Evolutionary conservation across 2,888 invertebrate species (phyloP).

Genomic region (Dione juno): DNA sequence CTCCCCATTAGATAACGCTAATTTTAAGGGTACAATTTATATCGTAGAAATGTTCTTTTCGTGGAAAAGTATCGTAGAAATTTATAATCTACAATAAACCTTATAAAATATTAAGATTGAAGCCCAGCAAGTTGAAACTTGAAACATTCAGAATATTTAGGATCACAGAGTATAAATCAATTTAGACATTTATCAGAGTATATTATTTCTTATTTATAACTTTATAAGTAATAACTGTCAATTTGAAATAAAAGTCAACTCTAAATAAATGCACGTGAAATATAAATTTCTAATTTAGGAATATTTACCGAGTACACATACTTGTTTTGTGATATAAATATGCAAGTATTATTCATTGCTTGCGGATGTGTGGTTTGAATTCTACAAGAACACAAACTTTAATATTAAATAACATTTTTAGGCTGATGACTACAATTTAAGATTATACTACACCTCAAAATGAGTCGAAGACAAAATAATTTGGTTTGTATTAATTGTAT

Average conservation of each 20-base stretch:
- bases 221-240: background rate
- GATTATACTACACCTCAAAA: conserved; percentile 22
- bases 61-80: too few species aligned
- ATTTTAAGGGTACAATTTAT: too few species aligned
- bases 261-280: background rate
- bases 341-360: background rate
- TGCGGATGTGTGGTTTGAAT: background rate
- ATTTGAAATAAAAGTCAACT: background rate
- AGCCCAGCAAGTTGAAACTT: too few species aligned
- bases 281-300: background rate
- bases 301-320: background rate
- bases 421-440: background rate
- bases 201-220: background rate
- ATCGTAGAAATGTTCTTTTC: too few species aligned
- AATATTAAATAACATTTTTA: background rate
- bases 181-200: background rate
- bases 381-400: too few species aligned
- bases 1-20: too few species aligned
- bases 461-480: conserved; percentile 49
- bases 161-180: background rate
- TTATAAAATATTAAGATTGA: too few species aligned
- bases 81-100: too few species aligned
- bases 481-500: conserved; percentile 43
- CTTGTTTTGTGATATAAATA: background rate
- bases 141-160: background rate